A percentile compares a stretch with the other conserved stretches of the same genome.
phyloP scores from a whole-genome alignment of 2,888 invertebrate genomes.

The Iphiclides podalirius region DNA sequence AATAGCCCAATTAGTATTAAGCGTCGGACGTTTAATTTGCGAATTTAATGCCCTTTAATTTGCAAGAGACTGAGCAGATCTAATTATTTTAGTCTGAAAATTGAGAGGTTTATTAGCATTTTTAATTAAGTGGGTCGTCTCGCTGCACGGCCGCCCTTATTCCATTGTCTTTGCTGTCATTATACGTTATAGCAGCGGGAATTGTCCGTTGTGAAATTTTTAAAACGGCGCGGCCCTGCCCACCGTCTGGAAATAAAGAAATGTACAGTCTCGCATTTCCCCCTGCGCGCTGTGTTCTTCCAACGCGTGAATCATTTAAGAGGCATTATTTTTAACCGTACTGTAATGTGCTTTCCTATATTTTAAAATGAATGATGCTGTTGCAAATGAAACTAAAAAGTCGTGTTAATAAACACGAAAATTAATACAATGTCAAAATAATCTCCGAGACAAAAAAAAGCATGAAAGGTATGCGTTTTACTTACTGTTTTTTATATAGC shows the following conservation, averaged over 20 bases:
- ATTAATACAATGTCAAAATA: no score
- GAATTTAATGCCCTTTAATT: conserved; percentile 12
- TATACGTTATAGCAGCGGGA: conserved; percentile 33
- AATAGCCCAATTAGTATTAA: conserved; percentile 2
- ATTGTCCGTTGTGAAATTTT: conserved; percentile 27
- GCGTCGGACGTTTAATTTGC: background rate
- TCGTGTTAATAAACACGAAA: no score
- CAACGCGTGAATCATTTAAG: conserved; percentile 12
- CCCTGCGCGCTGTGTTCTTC: conserved; percentile 5
- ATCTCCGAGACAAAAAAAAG: no score
- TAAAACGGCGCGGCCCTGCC: conserved; percentile 21
- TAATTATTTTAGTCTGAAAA: conserved; percentile 22
- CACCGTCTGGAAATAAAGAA: conserved; percentile 12
- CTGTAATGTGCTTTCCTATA: background rate
- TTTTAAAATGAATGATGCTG: background rate
- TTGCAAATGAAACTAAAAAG: no score
- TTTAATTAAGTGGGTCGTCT: conserved; percentile 31
- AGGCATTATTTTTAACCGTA: background rate
- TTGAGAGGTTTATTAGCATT: conserved; percentile 32
- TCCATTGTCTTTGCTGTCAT: conserved; percentile 27
- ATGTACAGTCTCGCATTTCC: conserved; percentile 10
- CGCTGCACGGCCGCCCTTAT: conserved; percentile 23
- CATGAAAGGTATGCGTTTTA: no score
- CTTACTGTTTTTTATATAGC: no score
- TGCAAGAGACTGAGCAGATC: conserved; percentile 8